These are phyloP conservation scores for Cynopterus sphinx DNA, from an alignment of 2,797 vertebrate genomes.

Conservation along the genomic window DNA sequence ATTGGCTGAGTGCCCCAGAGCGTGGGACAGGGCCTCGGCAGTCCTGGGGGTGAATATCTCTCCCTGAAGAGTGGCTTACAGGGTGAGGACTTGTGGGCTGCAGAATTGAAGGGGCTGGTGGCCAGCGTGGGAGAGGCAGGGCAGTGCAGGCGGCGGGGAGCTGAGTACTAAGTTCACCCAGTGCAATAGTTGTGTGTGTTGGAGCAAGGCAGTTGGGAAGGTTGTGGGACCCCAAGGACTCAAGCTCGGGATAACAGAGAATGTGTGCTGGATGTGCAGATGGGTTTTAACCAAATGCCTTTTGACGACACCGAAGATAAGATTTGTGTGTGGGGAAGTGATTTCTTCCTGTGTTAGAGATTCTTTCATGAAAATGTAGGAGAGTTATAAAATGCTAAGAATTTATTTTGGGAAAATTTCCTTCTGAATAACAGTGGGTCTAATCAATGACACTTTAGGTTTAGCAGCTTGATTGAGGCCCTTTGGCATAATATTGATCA, in stretches of 20 bases:
- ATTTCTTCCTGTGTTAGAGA: slow-evolving; percentile 60
- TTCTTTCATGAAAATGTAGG: slow-evolving; percentile 63
- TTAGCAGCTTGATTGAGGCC: slow-evolving; percentile 31
- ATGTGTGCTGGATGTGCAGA: accelerated
- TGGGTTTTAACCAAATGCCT: slow-evolving; percentile 24
- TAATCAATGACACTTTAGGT: slow-evolving; percentile 58
- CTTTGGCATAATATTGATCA: slow-evolving; percentile 47
- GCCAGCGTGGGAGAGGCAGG: background rate
- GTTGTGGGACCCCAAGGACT: background rate
- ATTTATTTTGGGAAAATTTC: slow-evolving; percentile 59
- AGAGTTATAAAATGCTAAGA: slow-evolving; percentile 69
- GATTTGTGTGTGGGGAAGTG: slow-evolving; percentile 7
- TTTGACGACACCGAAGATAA: slow-evolving; percentile 31
- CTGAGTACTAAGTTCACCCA: too few species aligned
- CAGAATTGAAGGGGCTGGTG: background rate
- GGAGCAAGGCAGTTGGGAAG: background rate
- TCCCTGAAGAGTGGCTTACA: background rate
- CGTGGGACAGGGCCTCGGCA: accelerated
- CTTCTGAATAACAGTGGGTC: slow-evolving; percentile 32
- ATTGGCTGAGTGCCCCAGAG: background rate
- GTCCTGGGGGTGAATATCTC: background rate
- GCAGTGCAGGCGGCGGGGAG: background rate
- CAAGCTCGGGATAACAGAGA: background rate
- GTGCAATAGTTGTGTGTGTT: background rate
- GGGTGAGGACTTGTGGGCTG: background rate